phyloP scores from a whole-genome alignment of 2,113 vertebrate species.

The Bos indicus region DNA sequence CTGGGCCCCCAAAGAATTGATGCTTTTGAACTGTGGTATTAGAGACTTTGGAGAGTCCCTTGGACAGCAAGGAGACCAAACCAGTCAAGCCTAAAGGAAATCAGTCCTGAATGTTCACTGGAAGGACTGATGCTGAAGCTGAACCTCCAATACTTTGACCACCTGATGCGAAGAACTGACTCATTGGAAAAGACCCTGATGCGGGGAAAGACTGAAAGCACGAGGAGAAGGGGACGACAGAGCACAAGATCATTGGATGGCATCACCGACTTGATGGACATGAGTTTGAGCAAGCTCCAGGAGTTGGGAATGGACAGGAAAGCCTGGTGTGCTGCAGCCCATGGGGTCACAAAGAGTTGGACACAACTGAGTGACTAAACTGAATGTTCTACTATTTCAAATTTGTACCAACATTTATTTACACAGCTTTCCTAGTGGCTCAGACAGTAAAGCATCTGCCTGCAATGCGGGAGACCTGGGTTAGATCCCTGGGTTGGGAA shows the following conservation, averaged over 20 bases:
- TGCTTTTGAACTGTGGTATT: neutral
- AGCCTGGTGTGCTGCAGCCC: neutral
- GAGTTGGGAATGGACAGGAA: neutral
- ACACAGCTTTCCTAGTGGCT: neutral
- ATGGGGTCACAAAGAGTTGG: neutral
- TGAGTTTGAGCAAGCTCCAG: neutral
- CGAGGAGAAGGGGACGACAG: rapidly evolving
- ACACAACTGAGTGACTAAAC: neutral
- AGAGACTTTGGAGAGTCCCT: neutral
- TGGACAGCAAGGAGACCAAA: neutral
- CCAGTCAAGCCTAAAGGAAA: neutral
- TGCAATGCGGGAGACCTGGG: neutral
- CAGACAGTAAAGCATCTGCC: neutral
- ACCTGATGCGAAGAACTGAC: neutral
- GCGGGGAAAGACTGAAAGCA: neutral
- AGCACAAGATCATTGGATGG: neutral
- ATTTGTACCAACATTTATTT: neutral
- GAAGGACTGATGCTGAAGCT: neutral
- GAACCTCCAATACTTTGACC: neutral
- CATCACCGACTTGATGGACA: neutral
- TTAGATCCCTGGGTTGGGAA: neutral
- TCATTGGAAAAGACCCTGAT: neutral
- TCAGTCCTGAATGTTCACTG: neutral
- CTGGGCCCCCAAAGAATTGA: neutral
- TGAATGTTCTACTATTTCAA: neutral